Base-by-base conservation (phyloP, 2,113 vertebrate genomes). In the Ariopsis seemanni region DNA sequence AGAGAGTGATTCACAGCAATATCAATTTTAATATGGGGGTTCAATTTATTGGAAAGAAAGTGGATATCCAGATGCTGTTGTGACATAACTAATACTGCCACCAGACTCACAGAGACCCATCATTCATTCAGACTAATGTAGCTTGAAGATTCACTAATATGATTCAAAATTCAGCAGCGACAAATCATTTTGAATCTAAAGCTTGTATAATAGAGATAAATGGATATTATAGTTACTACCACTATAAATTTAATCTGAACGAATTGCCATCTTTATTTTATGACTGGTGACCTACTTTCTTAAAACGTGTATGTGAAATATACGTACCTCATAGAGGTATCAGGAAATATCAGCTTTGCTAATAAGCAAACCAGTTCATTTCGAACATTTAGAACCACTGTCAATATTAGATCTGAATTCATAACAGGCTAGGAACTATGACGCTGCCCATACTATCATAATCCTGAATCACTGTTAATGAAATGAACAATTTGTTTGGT, bases 31-130 rank as follows among this genome's bases (percentile, higher is more conserved):
- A 87, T 74, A 87, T 81, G 82, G 27, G 42, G 30, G 25, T 79
- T 82, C 65, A 42, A 74, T 87, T 87, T 72, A 87, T 87, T 82
- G 78, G 67, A 87, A 82, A 82, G 85, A 82, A 87, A 87, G 67
- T 82, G 79, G 86, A 87, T 72, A 74, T 87, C 79, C 86, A 74
- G 67, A 82, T 82, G 53, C 67, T 60, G 79, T 74, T 82, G 63
- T 25, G 4, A 82, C 85, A 72, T 67, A 88, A 78, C 58, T 83
- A 88, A 78, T 69, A 65, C 82, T 67, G 72, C 60, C 60, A 67
- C 60, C 62, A 50, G 60, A 65, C 74, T 53, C 74, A 34, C n/a
- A 55, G 60, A 79, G 87, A 84, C 69, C 34, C 80, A 74, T 57
- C 72, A 67, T 67, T 78, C 86, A 67, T 67, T 52, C 50, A 67